Conservation (phyloP, 2,888 invertebrate genomes). For the Pteria penguin region DNA sequence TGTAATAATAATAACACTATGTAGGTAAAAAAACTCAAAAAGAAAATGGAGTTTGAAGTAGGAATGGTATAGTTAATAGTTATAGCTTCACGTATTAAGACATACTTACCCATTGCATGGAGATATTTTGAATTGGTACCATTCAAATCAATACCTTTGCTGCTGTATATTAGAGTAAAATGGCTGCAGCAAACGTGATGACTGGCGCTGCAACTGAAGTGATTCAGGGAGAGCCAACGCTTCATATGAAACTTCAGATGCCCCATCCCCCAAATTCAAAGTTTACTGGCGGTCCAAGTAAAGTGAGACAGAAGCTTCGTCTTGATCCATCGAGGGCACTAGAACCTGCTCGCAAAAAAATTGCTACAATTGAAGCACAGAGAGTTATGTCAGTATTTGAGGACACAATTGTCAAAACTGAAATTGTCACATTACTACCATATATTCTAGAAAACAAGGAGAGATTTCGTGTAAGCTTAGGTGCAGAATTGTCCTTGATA, state of each 20-base stretch:
- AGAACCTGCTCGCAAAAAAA: slow-evolving; percentile 79
- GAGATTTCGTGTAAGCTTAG: slow-evolving; percentile 72
- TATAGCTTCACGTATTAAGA: too few species aligned
- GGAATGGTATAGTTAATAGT: too few species aligned
- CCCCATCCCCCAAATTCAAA: slow-evolving; percentile 49
- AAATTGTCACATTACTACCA: slow-evolving; percentile 75
- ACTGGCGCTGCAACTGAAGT: slow-evolving; percentile 40
- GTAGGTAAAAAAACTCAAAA: not conserved
- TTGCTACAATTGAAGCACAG: slow-evolving; percentile 79
- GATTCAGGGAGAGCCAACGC: slow-evolving; percentile 61
- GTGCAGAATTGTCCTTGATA: slow-evolving; percentile 70
- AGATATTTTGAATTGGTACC: too few species aligned
- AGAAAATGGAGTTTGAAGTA: too few species aligned
- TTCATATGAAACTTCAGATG: slow-evolving; percentile 66
- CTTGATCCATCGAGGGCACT: slow-evolving; percentile 77
- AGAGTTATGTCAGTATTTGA: slow-evolving; percentile 79
- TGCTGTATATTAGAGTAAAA: too few species aligned
- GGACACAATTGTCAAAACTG: slow-evolving; percentile 74
- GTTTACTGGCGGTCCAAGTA: slow-evolving; percentile 40
- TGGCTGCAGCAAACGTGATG: slow-evolving; percentile 34
- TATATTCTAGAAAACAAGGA: slow-evolving; percentile 73
- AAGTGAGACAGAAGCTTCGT: slow-evolving; percentile 56
- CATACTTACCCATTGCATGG: too few species aligned
- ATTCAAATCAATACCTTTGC: too few species aligned
- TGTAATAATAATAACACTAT: slow-evolving; percentile 8